Evolutionary conservation across 2,797 vertebrate species (phyloP).

Genomic region (Acridotheres tristis): DNA sequence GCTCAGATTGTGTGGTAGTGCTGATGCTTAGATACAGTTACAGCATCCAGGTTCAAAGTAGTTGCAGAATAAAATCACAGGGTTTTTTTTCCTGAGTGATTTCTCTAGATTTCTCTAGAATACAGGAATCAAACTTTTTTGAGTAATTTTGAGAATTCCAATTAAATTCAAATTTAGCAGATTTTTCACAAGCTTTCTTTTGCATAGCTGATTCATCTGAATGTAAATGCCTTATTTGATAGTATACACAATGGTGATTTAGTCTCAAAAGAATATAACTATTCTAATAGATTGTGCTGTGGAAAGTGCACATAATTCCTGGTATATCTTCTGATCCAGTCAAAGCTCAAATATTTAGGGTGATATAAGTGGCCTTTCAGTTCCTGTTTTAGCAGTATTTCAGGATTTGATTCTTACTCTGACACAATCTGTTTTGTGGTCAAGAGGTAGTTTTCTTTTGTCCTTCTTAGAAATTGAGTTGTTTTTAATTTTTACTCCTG

Average conservation of each 20-base stretch:
- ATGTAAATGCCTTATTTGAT: not conserved
- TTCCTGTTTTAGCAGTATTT: not conserved
- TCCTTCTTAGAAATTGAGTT: not conserved
- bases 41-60: not conserved
- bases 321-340: not conserved
- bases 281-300: not conserved
- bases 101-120: not conserved
- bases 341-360: not conserved
- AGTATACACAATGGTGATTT: not conserved
- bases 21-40: not conserved
- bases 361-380: not conserved
- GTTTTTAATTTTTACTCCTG: not conserved
- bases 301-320: not conserved
- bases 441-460: not conserved
- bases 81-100: not conserved
- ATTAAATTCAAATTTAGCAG: not conserved
- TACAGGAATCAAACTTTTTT: not conserved
- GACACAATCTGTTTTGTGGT: not conserved
- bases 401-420: not conserved
- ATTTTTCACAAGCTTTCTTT: not conserved
- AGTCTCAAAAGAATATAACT: not conserved
- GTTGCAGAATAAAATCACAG: not conserved
- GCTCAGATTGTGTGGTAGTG: not conserved
- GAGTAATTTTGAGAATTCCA: not conserved
- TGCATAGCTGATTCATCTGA: not conserved